These are phyloP conservation scores for Bombus turneri DNA, from an alignment of 1,140 invertebrate species.

Conservation along the genomic window DNA sequence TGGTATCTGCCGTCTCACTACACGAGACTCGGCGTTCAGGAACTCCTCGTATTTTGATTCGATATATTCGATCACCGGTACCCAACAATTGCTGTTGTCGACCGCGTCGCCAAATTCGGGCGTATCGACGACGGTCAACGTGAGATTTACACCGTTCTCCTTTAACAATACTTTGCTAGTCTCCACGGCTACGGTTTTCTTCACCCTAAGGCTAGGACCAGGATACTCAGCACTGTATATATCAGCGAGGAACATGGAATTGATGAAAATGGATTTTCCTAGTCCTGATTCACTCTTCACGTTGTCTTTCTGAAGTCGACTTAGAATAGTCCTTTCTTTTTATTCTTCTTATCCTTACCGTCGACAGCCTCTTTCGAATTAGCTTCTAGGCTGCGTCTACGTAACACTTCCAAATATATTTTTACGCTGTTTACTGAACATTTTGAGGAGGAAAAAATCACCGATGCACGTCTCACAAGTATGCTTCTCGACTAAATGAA, in stretches of 20 bases:
- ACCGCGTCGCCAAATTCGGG: slow-evolving; percentile 99
- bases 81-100: slow-evolving; percentile 99
- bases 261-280: slow-evolving; percentile 99
- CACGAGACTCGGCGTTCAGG: slow-evolving; percentile 94
- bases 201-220: slow-evolving; percentile 93
- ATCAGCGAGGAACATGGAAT: slow-evolving; percentile 99
- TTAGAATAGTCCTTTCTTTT: no score
- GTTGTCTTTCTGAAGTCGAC: no score
- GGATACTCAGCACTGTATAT: slow-evolving; percentile 96
- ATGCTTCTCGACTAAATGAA: no score
- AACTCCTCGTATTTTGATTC: slow-evolving; percentile 99
- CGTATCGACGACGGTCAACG: slow-evolving; percentile 96
- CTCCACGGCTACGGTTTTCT: slow-evolving; percentile 96
- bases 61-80: slow-evolving; percentile 98
- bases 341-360: no score
- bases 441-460: no score
- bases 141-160: slow-evolving; percentile 96
- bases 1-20: slow-evolving; percentile 90
- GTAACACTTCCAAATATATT: no score
- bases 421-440: no score
- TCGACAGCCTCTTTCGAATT: no score
- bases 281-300: slow-evolving; percentile 98
- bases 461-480: no score
- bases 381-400: no score
- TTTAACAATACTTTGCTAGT: slow-evolving; percentile 95